Base-by-base conservation (phyloP, 2,113 vertebrate genomes). In the Cavia porcellus region DNA sequence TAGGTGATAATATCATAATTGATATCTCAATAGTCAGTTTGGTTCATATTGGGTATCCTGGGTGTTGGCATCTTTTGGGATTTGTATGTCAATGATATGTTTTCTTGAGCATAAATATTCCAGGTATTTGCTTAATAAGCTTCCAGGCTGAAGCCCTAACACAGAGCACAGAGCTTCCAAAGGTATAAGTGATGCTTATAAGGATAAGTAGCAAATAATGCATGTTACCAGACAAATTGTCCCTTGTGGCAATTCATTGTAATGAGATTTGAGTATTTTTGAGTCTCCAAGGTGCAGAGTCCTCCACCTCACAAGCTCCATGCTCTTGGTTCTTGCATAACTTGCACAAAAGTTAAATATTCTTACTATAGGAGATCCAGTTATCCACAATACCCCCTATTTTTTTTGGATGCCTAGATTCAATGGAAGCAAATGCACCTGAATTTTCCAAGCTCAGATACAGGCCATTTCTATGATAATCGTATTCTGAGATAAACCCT, bases 131-230 rank as follows among this genome's bases (percentile, higher is more conserved):
- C 10, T 82, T 88, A 82, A 57, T 1, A 68, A 19, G 35, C 45
- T 92, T 83, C 57, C 30, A 92, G 62, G 88, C 57, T 52, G 8
- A 97, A 92, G 19, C 22, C 70, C 30, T 64, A 86, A 62, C 9
- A 62, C n/a, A 93, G 80, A 94, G 19, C 30, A 74, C 7, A 38
- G 1, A 52, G 59, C 6, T 82, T 81, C n/a, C 52, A 70, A 89
- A 87, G 66, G 22, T 7, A 35, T 6, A 32, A 90, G 0, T 85
- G 81, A 90, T 92, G 42, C 9, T 30, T 74, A 0, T 57, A 72
- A 15, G 35, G 35, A 30, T 75, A 66, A 59, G 47, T 20, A 14
- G 45, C 20, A 92, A 88, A 57, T 45, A 74, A 30, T 62, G 47
- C 70, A 85, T 38, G 75, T 17, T 13, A 35, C 17, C 20, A 32